These are phyloP conservation scores for Drosophila mulleri DNA, from an alignment of 2,888 invertebrate genomes.

Conservation along the genomic window DNA sequence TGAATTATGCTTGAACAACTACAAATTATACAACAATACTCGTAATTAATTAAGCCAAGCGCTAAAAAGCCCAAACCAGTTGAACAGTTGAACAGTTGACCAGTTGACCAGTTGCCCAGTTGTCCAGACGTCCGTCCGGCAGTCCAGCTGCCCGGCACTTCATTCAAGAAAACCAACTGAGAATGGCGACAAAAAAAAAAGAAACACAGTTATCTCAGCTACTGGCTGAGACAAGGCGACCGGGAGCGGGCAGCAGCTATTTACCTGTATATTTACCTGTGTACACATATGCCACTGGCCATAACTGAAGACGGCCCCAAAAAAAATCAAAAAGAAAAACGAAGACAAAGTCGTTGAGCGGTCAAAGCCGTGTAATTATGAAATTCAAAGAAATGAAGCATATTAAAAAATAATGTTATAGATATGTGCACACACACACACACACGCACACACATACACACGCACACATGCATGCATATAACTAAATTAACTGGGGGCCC, in stretches of 20 bases:
- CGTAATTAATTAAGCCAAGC: slow-evolving; percentile 74
- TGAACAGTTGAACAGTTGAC: slow-evolving; percentile 32
- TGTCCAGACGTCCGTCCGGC: neutral
- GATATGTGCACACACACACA: slow-evolving; percentile 20
- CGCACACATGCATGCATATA: slow-evolving; percentile 29
- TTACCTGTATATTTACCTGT: slow-evolving; percentile 38
- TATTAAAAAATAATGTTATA: slow-evolving; percentile 57
- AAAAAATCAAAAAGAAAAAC: slow-evolving; percentile 20
- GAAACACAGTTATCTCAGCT: slow-evolving; percentile 45
- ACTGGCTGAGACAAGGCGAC: slow-evolving; percentile 2
- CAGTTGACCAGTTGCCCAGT: neutral
- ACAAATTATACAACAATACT: slow-evolving; percentile 78
- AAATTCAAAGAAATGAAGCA: slow-evolving; percentile 78
- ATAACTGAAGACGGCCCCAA: slow-evolving; percentile 54
- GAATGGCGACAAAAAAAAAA: slow-evolving; percentile 60
- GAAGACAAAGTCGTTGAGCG: slow-evolving; percentile 67
- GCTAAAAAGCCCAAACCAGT: slow-evolving; percentile 49
- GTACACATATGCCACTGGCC: slow-evolving; percentile 36
- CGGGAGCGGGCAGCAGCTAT: slow-evolving; percentile 20
- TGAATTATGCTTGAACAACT: slow-evolving; percentile 61
- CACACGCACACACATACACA: too few species aligned
- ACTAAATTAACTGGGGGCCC: slow-evolving; percentile 52
- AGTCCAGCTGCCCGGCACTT: slow-evolving; percentile 47
- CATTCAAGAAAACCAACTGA: slow-evolving; percentile 70
- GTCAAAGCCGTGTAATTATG: slow-evolving; percentile 80